Evolutionary conservation across 30 jellyfish, hydroid and myxozoan species (phyloP), one percentile per base, ranked within the genome.

Genomic region (Morbakka virulenta): DNA sequence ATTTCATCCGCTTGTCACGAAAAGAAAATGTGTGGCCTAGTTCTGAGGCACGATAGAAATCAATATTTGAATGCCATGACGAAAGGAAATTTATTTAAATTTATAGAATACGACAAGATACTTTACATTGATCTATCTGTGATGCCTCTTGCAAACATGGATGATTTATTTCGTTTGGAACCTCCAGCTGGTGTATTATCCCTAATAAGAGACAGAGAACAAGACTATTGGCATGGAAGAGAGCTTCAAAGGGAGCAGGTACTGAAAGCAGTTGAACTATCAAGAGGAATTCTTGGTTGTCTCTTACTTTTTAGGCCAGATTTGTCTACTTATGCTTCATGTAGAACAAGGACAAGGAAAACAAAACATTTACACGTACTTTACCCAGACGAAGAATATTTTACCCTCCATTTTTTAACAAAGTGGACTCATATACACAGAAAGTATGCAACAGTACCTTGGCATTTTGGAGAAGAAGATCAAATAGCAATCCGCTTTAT

Each of bases 121-220:
- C 36, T 81, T 27, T 69, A 26, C 26, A 32, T 81, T 2, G 93
- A 81, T 1, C 36, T 36, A 47, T 69, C 81, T 49, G 4, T 65
- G 4, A 61, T 61, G 27, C 31, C 49, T 35, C 21, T 48, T 28
- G 62, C 74, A n/a, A 81, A 81, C 76, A 57, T 81, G 17, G 93
- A 81, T 52, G 93, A 70, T 13, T 32, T 81, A n/a, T 81, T 81
- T 62, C 66, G 63, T 32, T 52, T 81, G 25, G 41, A 81, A 14
- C 74, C 93, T 6, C 93, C 93, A 13, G 93, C 85, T 9, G 93
- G 93, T 2, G 63, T 69, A 21, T 81, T 81, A 6, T 81, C 93
- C 1, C 32, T 81, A 9, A 76, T 81, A 2, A 72, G 63, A 32
- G 29, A 74, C 12, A 49, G 28, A 12, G 73, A 47, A 12, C 93